phyloP scores from a whole-genome alignment of 1,140 invertebrate species.

The Ceratina japonica region DNA sequence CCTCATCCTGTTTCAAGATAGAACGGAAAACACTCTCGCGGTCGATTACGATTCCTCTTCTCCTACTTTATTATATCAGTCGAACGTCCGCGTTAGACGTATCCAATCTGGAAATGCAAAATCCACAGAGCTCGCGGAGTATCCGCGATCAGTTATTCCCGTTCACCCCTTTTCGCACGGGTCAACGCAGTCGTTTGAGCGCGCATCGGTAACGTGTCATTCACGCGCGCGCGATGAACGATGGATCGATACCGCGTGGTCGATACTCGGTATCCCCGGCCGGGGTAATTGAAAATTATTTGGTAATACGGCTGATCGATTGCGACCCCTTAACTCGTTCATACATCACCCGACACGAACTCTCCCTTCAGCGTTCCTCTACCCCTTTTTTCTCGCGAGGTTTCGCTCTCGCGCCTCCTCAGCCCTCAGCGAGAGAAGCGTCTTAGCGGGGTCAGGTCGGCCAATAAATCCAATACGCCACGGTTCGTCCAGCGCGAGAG shows the following conservation, averaged over 20 bases:
- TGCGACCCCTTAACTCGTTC: conserved; percentile 75
- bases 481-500: conserved; percentile 75
- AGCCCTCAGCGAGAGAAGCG: conserved; percentile 54
- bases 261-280: conserved; percentile 27
- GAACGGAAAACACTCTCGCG: too few species aligned
- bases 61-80: too few species aligned
- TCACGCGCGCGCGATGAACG: conserved; percentile 5
- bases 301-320: conserved; percentile 75
- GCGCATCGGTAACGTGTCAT: not conserved
- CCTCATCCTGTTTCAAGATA: too few species aligned
- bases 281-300: conserved; percentile 77
- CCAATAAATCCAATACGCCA: conserved; percentile 79
- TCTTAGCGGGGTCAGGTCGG: conserved; percentile 76
- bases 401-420: conserved; percentile 48
- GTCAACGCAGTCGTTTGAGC: conserved; percentile 14
- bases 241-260: conserved; percentile 43
- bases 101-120: not conserved
- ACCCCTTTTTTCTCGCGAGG: conserved; percentile 29
- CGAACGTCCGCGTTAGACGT: not conserved
- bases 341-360: conserved; percentile 68
- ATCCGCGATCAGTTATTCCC: not conserved
- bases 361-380: conserved; percentile 46
- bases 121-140: not conserved
- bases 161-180: not conserved
- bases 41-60: too few species aligned